Evolutionary conservation across 1,140 invertebrate species (phyloP).

Genomic region (Hylaeus anthracinus): DNA sequence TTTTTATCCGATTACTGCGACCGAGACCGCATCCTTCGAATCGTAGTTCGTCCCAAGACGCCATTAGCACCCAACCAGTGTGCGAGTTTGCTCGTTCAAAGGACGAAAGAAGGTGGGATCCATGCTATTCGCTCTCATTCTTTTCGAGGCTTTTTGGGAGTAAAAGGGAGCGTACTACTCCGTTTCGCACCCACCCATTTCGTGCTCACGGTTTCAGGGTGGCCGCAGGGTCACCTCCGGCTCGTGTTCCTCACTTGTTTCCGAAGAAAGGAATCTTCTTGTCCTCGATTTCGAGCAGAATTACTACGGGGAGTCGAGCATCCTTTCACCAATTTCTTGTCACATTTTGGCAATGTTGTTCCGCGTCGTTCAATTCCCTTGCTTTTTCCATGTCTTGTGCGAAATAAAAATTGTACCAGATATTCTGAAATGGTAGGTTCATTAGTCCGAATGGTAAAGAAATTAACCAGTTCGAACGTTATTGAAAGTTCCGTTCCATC

Average conservation of each 20-base stretch:
- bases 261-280: neutral
- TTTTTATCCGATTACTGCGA: constrained; percentile 6
- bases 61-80: constrained; percentile 45
- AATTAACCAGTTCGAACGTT: too few species aligned
- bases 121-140: constrained; percentile 22
- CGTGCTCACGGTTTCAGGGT: constrained; percentile 34
- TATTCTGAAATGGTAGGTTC: too few species aligned
- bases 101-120: constrained; percentile 17
- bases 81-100: constrained; percentile 37
- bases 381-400: neutral
- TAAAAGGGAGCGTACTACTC: constrained; percentile 15
- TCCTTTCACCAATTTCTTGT: neutral
- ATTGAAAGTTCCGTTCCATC: too few species aligned
- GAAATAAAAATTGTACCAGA: too few species aligned
- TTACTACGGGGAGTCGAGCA: neutral
- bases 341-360: neutral
- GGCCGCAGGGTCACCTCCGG: constrained; percentile 14
- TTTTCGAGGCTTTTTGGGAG: constrained; percentile 27
- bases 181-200: constrained; percentile 45
- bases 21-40: constrained; percentile 31
- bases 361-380: neutral
- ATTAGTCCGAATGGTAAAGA: too few species aligned
- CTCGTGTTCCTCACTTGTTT: constrained; percentile 7
- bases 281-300: neutral
- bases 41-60: constrained; percentile 42